These are phyloP conservation scores for Antheraea pernyi DNA, from an alignment of 1,140 invertebrate species.

Conservation along the genomic window DNA sequence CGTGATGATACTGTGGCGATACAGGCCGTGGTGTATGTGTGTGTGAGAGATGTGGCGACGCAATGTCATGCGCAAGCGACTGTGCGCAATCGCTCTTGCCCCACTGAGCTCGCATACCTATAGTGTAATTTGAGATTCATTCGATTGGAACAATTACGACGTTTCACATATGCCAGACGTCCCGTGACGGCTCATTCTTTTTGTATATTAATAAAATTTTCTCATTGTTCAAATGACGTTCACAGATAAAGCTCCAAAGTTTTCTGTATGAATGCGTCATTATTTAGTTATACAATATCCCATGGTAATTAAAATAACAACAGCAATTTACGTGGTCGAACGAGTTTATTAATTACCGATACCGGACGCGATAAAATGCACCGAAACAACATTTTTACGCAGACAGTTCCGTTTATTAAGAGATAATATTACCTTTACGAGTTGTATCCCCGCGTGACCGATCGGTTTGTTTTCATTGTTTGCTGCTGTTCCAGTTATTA, in stretches of 20 bases:
- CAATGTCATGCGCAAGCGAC: too few relatives aligned
- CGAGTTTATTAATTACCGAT: conserved; percentile 59
- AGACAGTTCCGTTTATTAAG: conserved; percentile 72
- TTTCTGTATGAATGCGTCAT: background rate
- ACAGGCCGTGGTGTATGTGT: too few relatives aligned
- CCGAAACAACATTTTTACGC: conserved; percentile 69
- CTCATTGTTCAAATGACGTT: too few relatives aligned
- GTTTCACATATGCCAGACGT: too few relatives aligned
- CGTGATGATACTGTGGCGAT: too few relatives aligned
- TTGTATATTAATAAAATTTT: too few relatives aligned
- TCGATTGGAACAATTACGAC: too few relatives aligned
- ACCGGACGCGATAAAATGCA: conserved; percentile 54
- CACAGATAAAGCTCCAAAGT: background rate
- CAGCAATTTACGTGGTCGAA: conserved; percentile 37
- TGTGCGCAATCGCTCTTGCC: too few relatives aligned
- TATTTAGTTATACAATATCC: background rate
- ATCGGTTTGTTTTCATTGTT: conserved; percentile 72
- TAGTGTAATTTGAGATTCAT: too few relatives aligned
- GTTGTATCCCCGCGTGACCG: conserved; percentile 57
- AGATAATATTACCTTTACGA: conserved; percentile 76
- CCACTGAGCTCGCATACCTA: too few relatives aligned
- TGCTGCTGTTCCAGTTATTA: conserved; percentile 74
- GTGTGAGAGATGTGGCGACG: too few relatives aligned
- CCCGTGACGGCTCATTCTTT: too few relatives aligned
- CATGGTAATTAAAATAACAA: conserved; percentile 12